Base-by-base conservation (phyloP, 2,113 vertebrate species). In the Glaucomys volans region DNA sequence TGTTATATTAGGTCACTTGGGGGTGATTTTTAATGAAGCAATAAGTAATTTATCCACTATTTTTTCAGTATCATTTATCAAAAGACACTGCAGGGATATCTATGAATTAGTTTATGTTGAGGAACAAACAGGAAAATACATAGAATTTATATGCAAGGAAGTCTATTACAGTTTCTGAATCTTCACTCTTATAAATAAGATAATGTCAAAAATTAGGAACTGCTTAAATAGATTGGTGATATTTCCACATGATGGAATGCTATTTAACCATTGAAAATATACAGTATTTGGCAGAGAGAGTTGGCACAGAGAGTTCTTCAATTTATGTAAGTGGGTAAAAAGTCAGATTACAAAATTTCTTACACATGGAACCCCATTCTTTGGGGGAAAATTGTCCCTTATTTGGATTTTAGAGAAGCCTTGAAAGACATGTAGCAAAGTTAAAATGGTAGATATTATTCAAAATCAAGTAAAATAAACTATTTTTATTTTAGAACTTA, bases 401-500 rank as follows among this genome's bases (percentile, higher is more conserved):
- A 42, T 59, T 10, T 69, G 75, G 30, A 35, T 11, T 52, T 90
- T 40, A 57, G 10, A 69, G 47, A 67, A 83, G 2, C 71, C 16
- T 84, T 69, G 57, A 83, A 95, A 94, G 74, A 74, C 67, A 87
- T n/a, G n/a, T 62, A 80, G 80, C n/a, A 24, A 87, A 94, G 37
- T 66, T 87, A 40, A 57, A 80, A 95, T 54, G 16, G 20, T 59
- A 57, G 13, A 30, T 74, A 52, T 44, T 17, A 72, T 37, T 92
- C 32, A 66, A 67, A 59, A 85, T 92, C 35, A 85, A 71, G 32
- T 47, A 64, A 95, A 83, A 75, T 10, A 82, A 86, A 6, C 4
- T 72, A 57, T 84, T 80, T 86, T 37, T 90, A 37, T 52, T 69
- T 87, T 69, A 3, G 18, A 90, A 87, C 80, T 84, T 57, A n/a